Evolutionary conservation across 2,888 invertebrate genomes (phyloP), one percentile per base, ranked within the genome.

Genomic region (Morpho helenor): DNA sequence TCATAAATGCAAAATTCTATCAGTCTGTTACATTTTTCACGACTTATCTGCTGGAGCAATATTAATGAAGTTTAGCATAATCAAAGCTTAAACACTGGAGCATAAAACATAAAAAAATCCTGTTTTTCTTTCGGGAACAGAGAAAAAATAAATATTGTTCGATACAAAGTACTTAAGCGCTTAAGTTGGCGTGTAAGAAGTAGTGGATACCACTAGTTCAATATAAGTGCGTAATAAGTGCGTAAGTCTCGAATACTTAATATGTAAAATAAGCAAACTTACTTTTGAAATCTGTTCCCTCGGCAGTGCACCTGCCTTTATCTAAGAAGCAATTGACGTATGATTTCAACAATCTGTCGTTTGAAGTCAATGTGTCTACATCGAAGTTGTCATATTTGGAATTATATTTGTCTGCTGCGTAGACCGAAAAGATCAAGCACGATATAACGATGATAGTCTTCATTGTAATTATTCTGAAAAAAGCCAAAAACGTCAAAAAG

Each of bases 211-310:
- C 5, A 31, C 3, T 31, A 31, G 31, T 31, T 5, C 31, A 31
- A 31, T 3, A 5, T 31, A 31, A 31, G 5, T 5, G 5, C 31
- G 31, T 5, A 31, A 5, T 31, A 31, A 31, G 5, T 5, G 5
- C 31, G 31, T 5, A 31, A 31, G 31, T 5, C 31, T 31, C 5
- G 16, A 9, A 22, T 41, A 39, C 8, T 8, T 39, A 41, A 51
- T 42, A 46, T 8, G 9, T 47, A 31, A 31, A 52, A 49, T 9
- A 22, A 49, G 50, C 41, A 16, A 8, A 91, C 93, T 93, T 84
- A 95, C 95, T 92, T 91, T 94, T 95, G 40, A 96, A 91, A 80
- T 94, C 94, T 57, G 92, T 82, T 69, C 93, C 95, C 76, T 95
- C 95, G 5, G 94, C 91, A 0, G 94, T 95, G 75, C 96, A 96